A percentile compares a stretch with the other conserved stretches of the same genome.
These are phyloP conservation scores for Elysia crispata DNA, from an alignment of 2,888 invertebrate species.

Conservation along the genomic window DNA sequence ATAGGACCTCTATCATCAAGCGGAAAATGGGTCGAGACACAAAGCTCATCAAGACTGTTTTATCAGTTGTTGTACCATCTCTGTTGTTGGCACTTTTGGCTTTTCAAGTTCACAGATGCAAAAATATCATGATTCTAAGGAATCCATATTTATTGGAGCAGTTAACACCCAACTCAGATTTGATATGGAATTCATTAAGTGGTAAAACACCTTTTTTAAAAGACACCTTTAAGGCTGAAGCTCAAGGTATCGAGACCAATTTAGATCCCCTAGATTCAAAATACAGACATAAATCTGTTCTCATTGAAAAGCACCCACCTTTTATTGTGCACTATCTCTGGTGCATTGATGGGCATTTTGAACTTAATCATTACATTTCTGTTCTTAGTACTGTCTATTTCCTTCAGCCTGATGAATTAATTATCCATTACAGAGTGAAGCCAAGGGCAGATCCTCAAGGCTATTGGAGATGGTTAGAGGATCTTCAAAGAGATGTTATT, in stretches of 20 bases:
- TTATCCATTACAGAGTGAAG: conserved; percentile 51
- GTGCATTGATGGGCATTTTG: conserved; percentile 54
- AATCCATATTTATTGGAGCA: conserved; percentile 53
- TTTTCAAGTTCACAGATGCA: conserved; percentile 44
- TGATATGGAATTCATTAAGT: conserved; percentile 46
- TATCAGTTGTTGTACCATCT: conserved; percentile 23
- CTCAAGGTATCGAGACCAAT: background rate
- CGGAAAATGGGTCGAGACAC: background rate
- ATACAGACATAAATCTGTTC: background rate
- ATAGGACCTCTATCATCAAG: too few species aligned
- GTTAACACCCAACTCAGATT: conserved; percentile 37
- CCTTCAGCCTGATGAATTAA: conserved; percentile 51
- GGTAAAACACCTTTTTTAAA: conserved; percentile 29
- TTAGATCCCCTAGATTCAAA: background rate
- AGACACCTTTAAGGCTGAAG: background rate
- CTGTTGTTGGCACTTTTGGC: conserved; percentile 42
- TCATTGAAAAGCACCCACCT: conserved; percentile 21
- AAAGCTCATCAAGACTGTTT: conserved; percentile 12
- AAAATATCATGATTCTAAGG: conserved; percentile 40
- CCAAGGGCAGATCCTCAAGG: conserved; percentile 50
- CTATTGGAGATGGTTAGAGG: conserved; percentile 55
- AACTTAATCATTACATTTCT: conserved; percentile 52
- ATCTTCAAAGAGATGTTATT: conserved; percentile 52
- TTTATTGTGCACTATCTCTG: conserved; percentile 54
- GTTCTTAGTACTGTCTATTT: conserved; percentile 49